Percentiles rank a stretch among this genome's conserved stretches.
These are phyloP conservation scores for Pemphredon lugubris DNA, from an alignment of 2,888 invertebrate genomes.

Conservation along the genomic window DNA sequence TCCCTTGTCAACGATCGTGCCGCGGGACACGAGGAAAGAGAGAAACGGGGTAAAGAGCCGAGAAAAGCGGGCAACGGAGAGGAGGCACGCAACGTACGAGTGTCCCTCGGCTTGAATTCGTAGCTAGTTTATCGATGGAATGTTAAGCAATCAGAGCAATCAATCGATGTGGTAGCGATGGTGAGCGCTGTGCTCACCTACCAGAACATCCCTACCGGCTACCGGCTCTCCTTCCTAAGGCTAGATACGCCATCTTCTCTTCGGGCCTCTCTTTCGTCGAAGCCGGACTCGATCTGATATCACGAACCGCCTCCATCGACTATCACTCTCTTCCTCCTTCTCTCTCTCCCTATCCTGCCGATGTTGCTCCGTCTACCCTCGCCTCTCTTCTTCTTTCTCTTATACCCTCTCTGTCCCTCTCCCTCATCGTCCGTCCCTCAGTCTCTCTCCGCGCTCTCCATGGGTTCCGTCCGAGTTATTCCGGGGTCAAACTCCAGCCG, in stretches of 20 bases:
- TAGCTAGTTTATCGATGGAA: constrained; percentile 66
- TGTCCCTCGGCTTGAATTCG: constrained; percentile 35
- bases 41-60: neutral
- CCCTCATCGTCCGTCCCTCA: constrained; percentile 7
- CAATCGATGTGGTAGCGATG: constrained; percentile 75
- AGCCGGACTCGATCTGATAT: constrained; percentile 70
- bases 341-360: constrained; percentile 21
- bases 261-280: constrained; percentile 47
- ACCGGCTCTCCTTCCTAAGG: constrained; percentile 65
- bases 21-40: neutral
- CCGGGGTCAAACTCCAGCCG: constrained; percentile 63
- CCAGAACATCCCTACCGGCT: constrained; percentile 75
- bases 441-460: constrained; percentile 46
- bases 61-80: neutral
- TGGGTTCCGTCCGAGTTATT: constrained; percentile 63
- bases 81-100: neutral
- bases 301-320: constrained; percentile 68
- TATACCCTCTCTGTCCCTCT: constrained; percentile 6
- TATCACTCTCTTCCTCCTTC: constrained; percentile 58
- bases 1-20: constrained; percentile 33
- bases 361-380: constrained; percentile 6
- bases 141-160: constrained; percentile 72
- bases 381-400: constrained; percentile 12
- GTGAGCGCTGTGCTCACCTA: constrained; percentile 73
- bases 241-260: constrained; percentile 72